Evolutionary conservation across 2,888 invertebrate genomes (phyloP).

Genomic region (Patella ulyssiponensis): DNA sequence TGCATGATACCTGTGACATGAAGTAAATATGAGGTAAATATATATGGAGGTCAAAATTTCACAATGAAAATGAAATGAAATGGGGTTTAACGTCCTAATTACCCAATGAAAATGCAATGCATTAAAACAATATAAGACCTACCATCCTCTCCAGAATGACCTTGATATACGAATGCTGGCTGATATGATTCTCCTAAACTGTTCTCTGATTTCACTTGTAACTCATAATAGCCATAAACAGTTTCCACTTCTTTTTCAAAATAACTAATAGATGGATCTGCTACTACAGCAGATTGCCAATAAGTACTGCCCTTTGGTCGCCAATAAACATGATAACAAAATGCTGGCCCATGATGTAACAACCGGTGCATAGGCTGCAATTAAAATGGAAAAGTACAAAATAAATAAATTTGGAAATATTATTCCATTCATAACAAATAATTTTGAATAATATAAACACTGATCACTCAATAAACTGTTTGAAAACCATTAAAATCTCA

Average conservation of each 20-base stretch:
- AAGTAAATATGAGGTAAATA: no score
- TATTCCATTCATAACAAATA: no score
- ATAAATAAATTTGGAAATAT: no score
- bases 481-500: no score
- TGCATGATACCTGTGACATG: no score
- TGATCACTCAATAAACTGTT: no score
- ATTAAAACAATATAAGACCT: conserved; percentile 14
- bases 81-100: no score
- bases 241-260: conserved; percentile 58
- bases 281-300: conserved; percentile 52
- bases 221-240: conserved; percentile 60
- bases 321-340: conserved; percentile 60
- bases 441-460: no score
- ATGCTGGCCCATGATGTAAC: conserved; percentile 60
- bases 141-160: conserved; percentile 64
- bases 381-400: not conserved
- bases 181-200: conserved; percentile 59
- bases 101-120: no score
- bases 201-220: conserved; percentile 61
- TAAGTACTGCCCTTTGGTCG: conserved; percentile 57
- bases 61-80: no score
- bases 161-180: conserved; percentile 57
- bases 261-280: conserved; percentile 46
- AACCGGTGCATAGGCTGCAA: conserved; percentile 62
- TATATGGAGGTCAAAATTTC: no score